Percentiles rank a stretch among this genome's conserved stretches.
phyloP scores from a whole-genome alignment of 2,797 vertebrate species.

The Coregonus sp. region DNA sequence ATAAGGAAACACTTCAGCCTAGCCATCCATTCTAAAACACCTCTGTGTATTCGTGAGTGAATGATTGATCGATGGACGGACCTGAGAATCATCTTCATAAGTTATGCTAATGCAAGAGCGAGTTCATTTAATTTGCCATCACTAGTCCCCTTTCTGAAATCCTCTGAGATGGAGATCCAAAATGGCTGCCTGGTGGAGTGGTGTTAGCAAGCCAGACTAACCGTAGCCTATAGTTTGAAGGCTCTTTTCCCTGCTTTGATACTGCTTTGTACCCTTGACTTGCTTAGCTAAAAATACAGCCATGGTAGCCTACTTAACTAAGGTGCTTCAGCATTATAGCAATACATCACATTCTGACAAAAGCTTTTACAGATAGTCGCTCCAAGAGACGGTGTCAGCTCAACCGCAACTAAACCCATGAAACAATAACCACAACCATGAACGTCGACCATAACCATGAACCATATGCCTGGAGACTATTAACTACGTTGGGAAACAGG shows the following conservation, averaged over 20 bases:
- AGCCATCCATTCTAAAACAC: conserved; percentile 78
- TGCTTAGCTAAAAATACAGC: conserved; percentile 71
- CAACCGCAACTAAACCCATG: conserved; percentile 69
- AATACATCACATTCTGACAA: conserved; percentile 57
- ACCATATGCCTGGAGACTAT: conserved; percentile 61
- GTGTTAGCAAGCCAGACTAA: conserved; percentile 65
- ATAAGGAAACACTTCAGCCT: conserved; percentile 77
- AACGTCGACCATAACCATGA: conserved; percentile 59
- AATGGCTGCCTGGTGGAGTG: neutral
- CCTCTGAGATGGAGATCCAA: too few relatives aligned
- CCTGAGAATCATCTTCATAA: conserved; percentile 41
- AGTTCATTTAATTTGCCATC: conserved; percentile 53
- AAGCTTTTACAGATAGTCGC: conserved; percentile 47
- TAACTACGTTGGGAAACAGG: conserved; percentile 63
- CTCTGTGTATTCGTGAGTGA: conserved; percentile 52
- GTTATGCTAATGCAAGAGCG: conserved; percentile 35
- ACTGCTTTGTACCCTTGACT: conserved; percentile 74
- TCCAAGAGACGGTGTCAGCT: conserved; percentile 52
- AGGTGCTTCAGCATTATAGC: conserved; percentile 63
- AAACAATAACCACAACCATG: conserved; percentile 58
- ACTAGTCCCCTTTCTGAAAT: conserved; percentile 30
- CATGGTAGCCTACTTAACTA: conserved; percentile 65
- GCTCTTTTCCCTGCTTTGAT: conserved; percentile 65
- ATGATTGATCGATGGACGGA: conserved; percentile 58
- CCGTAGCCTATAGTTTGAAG: conserved; percentile 62